Base-by-base conservation (phyloP, 2,113 vertebrate species). In the Picathartes gymnocephalus region DNA sequence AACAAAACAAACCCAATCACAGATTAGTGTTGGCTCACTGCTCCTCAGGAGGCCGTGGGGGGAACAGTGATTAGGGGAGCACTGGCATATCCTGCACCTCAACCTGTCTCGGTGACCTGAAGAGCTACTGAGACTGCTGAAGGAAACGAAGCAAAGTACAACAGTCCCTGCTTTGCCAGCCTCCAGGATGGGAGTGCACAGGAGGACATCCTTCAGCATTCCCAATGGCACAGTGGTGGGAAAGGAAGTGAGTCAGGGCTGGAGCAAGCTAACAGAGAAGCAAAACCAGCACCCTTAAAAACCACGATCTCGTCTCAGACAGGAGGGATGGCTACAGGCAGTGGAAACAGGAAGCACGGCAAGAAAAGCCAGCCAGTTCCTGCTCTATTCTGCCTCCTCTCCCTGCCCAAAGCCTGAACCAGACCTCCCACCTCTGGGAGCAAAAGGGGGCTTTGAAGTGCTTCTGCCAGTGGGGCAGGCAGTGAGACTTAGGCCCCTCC, bases 201-300 rank as follows among this genome's bases (percentile, higher is more conserved):
- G 61, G 27, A 60, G 45, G 61, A 90, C 40, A 61, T 96, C 90
- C 88, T 60, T 56, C 80, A 42, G 81, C 74, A 73, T 50, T 50
- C 33, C 93, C 71, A 80, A 5, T 8, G 4, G 33, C 48, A 40
- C 7, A 10, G n/a, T 0, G 2, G 70, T 60, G 77, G 93, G 89
- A 96, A 97, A 92, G 93, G 95, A 97, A 96, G 64, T 93, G 92
- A 97, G 76, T 96, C 90, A 95, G 76, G 82, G 92, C 74, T 58
- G 80, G 56, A 64, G 88, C 16, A 22, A 77, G 68, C 81, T 84
- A 50, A 54, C 7, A 39, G 80, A 79, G 61, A 85, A 60, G 88
- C 9, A 12, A 84, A 96, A 80, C 13, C 69, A 86, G 37, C 64
- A 54, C 56, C 81, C 53, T 58, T 71, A n/a, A 58, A 92, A 92